Base-by-base conservation (phyloP, 2,888 invertebrate species). In the Electrophaes corylata region DNA sequence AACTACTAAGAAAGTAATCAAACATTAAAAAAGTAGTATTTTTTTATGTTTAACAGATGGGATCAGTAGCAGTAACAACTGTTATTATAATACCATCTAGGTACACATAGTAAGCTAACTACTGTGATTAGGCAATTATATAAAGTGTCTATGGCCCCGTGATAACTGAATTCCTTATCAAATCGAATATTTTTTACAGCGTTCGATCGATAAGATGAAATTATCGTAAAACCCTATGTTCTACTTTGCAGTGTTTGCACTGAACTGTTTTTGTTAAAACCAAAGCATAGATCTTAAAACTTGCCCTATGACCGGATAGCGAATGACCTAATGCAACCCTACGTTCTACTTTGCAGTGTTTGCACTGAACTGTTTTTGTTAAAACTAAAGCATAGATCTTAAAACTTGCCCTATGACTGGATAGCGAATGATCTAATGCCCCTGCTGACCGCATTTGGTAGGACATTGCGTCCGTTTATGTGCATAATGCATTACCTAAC, bases 61-160 rank as follows among this genome's bases (percentile, higher is more conserved):
- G n/a, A 29, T 29, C 10, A 23, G 23, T 12, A 54, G 44, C 31
- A 31, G 35, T 49, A 60, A 55, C 52, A 55, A 54, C 45, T 4
- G 40, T 64, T 56, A 66, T 55, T n/a, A n/a, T n/a, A n/a, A 45
- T 63, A 57, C 63, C 62, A 63, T 56, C 59, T 55, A 59, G 4
- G 12, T 33, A 33, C 52, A 69, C 53, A 67, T 62, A 65, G 62
- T 70, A 57, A 58, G 40, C 60, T 75, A 76, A 72, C 65, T 71
- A 57, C 55, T 65, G 57, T 60, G 66, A 71, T 73, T 72, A 71
- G 62, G 52, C 44, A 58, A 57, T 64, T 72, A 64, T 72, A 70
- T 74, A 73, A 76, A 74, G 69, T 62, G 69, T 66, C 62, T 71
- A 56, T 76, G 77, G 78, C 75, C 75, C 67, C 62, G 23, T 31